Base-by-base conservation (phyloP, 2,797 vertebrate genomes). In the Adelosebastes latens region DNA sequence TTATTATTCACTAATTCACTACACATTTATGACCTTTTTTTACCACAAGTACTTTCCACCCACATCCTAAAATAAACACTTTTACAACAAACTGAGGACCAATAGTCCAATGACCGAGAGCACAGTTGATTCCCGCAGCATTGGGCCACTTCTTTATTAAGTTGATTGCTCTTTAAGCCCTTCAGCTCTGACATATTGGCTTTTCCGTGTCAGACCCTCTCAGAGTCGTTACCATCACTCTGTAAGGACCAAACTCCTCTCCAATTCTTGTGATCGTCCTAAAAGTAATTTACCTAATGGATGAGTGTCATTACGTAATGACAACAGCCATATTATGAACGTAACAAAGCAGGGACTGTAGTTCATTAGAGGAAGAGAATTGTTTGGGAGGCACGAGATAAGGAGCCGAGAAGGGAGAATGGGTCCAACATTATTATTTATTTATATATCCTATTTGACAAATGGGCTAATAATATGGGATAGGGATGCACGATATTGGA, bases 231-330 rank as follows among this genome's bases (percentile, higher is more conserved):
- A 96, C 91, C 93, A 95, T 95, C 91, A 89, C 92, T 91, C 92
- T 84, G 88, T 90, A 91, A 10, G 92, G 94, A 95, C 95, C 96
- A 96, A 96, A 96, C 95, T 96, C 96, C 97, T 96, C 96, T 96
- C 95, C 96, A 95, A 96, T 97, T 96, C 94, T 93, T 95, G 94
- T 94, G 94, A 96, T 96, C 95, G 95, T 94, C 95, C 72, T 25
- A n/a, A 88, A 97, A 94, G 96, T 89, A 96, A 98, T 98, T 97
- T 96, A 96, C 94, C 96, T 97, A 97, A 98, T 97, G 95, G 96
- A 97, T 97, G 96, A 95, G 93, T 96, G 95, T 96, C 97, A 97
- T 97, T 97, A 97, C 94, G 90, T 94, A 95, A 78, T 95, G 95
- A 91, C 95, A 95, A 95, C 95, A 94, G 95, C 95, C 95, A 96